phyloP scores from a whole-genome alignment of 2,797 vertebrate species.

The Acanthiza pusilla region DNA sequence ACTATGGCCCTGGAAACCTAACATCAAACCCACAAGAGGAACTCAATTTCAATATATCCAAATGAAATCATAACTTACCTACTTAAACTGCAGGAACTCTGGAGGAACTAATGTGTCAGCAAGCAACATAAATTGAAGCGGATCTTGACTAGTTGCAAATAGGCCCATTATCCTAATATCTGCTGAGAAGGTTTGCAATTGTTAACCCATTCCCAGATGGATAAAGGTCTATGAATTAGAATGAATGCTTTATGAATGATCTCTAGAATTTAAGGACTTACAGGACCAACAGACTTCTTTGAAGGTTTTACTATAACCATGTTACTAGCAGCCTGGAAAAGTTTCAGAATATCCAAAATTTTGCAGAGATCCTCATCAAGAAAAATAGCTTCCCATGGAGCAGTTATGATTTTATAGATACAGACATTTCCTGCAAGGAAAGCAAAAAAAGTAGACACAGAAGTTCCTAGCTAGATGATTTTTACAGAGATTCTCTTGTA shows the following conservation, averaged over 20 bases:
- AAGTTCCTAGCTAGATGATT: neutral
- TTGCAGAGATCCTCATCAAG: neutral
- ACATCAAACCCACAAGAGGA: neutral
- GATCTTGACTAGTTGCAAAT: neutral
- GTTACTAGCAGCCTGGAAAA: neutral
- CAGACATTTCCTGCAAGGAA: neutral
- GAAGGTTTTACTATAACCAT: neutral
- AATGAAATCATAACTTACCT: neutral
- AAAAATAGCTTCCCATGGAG: neutral
- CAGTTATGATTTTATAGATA: neutral
- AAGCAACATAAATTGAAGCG: neutral
- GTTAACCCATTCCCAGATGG: neutral
- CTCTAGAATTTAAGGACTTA: neutral
- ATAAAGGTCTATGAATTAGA: neutral
- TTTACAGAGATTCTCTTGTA: neutral
- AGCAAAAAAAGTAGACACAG: neutral
- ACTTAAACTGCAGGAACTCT: neutral
- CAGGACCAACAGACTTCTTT: neutral
- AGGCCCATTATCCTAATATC: neutral
- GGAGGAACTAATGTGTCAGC: neutral
- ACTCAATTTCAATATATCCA: neutral
- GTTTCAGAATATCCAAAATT: neutral
- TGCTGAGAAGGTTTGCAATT: neutral
- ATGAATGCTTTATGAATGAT: neutral
- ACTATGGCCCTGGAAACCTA: neutral